Evolutionary conservation across 2,797 vertebrate genomes (phyloP), one percentile per base, ranked within the genome.

Genomic region (Esox masquinongy): DNA sequence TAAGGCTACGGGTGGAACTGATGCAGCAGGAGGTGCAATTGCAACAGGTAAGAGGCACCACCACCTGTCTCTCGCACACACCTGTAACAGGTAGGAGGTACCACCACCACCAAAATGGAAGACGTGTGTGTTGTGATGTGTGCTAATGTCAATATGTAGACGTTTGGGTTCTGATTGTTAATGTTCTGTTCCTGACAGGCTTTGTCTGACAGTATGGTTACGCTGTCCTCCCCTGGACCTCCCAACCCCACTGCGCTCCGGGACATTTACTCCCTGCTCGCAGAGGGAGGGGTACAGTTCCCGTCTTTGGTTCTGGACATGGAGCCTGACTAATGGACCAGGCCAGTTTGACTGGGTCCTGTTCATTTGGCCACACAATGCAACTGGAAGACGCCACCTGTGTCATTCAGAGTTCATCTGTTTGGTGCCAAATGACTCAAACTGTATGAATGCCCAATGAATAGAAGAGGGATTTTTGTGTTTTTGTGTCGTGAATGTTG

Each of bases 261-360:
- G 79, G 87, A 89, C 61, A 14, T 92, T 19, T 94, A 94, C 83
- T 94, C 92, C 5, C 83, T 95, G 47, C 85, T 95, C 71, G 90
- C 88, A 7, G 93, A 94, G 78, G 93, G 93, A 80, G 94, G 94
- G 31, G 67, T 87, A 72, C 87, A 79, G 31, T 95, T 93, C 77
- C 93, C 94, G 5, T 85, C 91, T 2, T 70, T 92, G 14, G 88
- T 95, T 51, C 81, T 92, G 59, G 94, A 95, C 86, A 83, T 85
- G 29, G 91, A 94, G 43, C 72, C 84, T 6, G 87, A 89, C 49
- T 92, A 85, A 88, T 24, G 16, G 43, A n/a, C 26, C 36, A 0
- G 47, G 19, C 19, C 19, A 72, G 51, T 17, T 59, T 22, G n/a
- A 19, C 53, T n/a, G 53, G 53, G n/a, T 59, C n/a, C 17, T 53